A percentile compares a stretch with the other conserved stretches of the same genome.
These are phyloP conservation scores for Rhorus exstirpatorius DNA, from an alignment of 2,888 invertebrate genomes.

Conservation along the genomic window DNA sequence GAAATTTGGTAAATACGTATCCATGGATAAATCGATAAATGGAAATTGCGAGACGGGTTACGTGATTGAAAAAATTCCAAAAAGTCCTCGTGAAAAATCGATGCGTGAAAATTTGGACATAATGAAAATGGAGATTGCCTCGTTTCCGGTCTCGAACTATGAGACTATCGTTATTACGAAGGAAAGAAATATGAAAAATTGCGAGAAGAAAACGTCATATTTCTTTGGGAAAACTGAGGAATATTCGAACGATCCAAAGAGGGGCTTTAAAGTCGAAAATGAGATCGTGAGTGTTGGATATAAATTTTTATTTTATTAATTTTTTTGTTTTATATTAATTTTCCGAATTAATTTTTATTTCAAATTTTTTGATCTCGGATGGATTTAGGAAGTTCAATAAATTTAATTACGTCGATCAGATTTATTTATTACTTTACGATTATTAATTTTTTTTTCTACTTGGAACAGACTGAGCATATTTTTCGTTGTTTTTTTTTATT, in stretches of 20 bases:
- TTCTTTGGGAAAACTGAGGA: constrained; percentile 43
- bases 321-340: background rate
- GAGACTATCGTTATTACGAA: constrained; percentile 63
- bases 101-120: background rate
- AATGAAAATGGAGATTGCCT: background rate
- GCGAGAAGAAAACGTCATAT: constrained; percentile 52
- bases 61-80: background rate
- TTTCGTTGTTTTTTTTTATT: background rate
- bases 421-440: too few relatives aligned
- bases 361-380: too few relatives aligned
- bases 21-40: constrained; percentile 36
- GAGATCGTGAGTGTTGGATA: constrained; percentile 24
- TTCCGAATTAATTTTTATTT: too few relatives aligned
- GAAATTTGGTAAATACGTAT: background rate
- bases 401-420: too few relatives aligned
- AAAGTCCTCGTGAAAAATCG: background rate
- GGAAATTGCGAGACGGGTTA: constrained; percentile 49
- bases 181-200: constrained; percentile 51
- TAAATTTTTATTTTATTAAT: background rate
- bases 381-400: too few relatives aligned
- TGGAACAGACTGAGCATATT: background rate
- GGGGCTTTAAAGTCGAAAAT: background rate
- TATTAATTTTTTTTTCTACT: constrained; percentile 3
- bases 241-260: background rate
- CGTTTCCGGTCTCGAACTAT: background rate